A percentile compares a stretch with the other conserved stretches of the same genome.
Conservation (phyloP, 2,113 vertebrate species). For the Podiceps cristatus region DNA sequence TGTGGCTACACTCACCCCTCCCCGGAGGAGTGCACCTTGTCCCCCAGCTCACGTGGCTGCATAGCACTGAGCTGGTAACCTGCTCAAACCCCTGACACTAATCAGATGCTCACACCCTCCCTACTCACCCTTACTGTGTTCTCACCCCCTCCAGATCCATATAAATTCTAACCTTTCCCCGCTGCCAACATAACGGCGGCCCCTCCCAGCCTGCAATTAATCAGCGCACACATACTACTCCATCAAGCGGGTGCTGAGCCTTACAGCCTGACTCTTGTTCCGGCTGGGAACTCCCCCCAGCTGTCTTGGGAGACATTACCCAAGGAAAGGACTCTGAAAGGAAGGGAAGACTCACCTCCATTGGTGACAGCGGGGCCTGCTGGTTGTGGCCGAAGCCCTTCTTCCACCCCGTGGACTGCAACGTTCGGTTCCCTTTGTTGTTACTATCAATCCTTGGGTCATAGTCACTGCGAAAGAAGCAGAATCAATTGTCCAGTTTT, state of each 20-base stretch:
- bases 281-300: background rate
- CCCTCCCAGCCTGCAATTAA: slow-evolving; percentile 14
- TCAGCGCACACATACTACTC: background rate
- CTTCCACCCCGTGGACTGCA: slow-evolving; percentile 76
- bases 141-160: background rate
- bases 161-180: background rate
- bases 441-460: slow-evolving; percentile 71
- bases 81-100: background rate
- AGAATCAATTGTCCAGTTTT: background rate
- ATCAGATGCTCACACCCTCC: background rate
- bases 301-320: background rate
- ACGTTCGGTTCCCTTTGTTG: slow-evolving; percentile 75
- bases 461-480: slow-evolving; percentile 71
- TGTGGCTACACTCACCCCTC: background rate
- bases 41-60: background rate
- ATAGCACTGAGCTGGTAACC: background rate
- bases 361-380: slow-evolving; percentile 72
- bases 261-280: background rate
- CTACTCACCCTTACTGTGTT: background rate
- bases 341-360: slow-evolving; percentile 73
- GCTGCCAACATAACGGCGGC: background rate
- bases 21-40: background rate
- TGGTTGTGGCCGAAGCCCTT: slow-evolving; percentile 76
- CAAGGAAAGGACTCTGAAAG: background rate
- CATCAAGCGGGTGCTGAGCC: fast-evolving